These are phyloP conservation scores for Laticauda laticaudata DNA, from an alignment of 2,113 vertebrate species.

Conservation along the genomic window DNA sequence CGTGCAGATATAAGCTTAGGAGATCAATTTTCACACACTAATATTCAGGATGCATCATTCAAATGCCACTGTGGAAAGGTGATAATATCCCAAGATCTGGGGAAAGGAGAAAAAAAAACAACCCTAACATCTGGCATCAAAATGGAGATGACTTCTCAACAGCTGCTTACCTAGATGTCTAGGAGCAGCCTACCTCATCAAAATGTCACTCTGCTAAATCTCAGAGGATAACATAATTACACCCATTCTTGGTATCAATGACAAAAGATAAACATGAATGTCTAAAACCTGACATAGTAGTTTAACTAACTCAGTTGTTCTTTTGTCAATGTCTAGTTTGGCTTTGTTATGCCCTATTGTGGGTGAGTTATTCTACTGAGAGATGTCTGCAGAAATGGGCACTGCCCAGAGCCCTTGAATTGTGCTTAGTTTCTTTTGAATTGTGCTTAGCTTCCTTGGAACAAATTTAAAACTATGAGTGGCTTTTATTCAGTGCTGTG, in stretches of 20 bases:
- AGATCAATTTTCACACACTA: background rate
- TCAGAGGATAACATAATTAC: background rate
- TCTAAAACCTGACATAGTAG: background rate
- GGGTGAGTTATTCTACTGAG: background rate
- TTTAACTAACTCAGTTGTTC: background rate
- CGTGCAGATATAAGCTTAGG: background rate
- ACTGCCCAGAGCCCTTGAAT: background rate
- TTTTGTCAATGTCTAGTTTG: background rate
- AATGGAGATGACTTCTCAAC: background rate
- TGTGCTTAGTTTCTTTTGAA: background rate
- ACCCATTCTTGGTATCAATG: background rate
- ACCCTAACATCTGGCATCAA: slow-evolving; percentile 42
- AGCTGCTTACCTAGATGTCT: background rate
- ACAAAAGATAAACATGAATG: background rate
- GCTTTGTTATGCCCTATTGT: background rate
- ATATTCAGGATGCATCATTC: background rate
- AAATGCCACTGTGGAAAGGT: background rate
- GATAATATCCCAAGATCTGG: background rate
- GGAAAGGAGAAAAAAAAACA: slow-evolving; percentile 47
- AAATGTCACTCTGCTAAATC: background rate
- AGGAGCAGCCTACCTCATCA: background rate
- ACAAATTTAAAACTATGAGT: background rate
- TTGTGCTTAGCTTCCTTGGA: background rate
- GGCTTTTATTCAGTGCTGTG: background rate
- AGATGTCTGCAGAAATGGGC: background rate